Conservation (phyloP, 2,113 vertebrate species). For the Stigmatopora argus region DNA sequence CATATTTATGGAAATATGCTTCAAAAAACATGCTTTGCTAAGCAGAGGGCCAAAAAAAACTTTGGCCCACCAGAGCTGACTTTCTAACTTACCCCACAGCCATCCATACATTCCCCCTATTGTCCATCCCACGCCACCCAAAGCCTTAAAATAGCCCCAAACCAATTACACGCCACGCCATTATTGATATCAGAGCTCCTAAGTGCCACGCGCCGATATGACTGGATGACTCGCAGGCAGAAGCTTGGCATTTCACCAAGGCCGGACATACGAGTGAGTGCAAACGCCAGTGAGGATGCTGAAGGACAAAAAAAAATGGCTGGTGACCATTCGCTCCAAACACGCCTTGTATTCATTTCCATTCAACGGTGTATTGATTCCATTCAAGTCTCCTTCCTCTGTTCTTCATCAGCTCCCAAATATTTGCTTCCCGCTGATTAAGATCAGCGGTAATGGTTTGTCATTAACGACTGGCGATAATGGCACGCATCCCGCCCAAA, state of each 20-base stretch:
- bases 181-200: conserved; percentile 46
- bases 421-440: not conserved
- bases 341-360: not conserved
- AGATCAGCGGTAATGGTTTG: conserved; percentile 26
- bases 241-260: conserved; percentile 3
- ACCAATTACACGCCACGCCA: conserved; percentile 32
- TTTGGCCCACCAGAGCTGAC: conserved; percentile 11
- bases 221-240: conserved; percentile 27
- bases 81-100: conserved; percentile 44
- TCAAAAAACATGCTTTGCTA: not conserved
- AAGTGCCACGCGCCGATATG: conserved; percentile 30
- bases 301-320: not conserved
- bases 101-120: conserved; percentile 49
- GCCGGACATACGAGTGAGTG: not conserved
- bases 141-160: conserved; percentile 58
- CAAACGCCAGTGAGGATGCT: not conserved
- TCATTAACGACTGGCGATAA: conserved; percentile 36
- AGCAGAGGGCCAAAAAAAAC: not conserved
- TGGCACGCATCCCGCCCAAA: conserved; percentile 40
- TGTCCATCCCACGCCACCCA: conserved; percentile 50
- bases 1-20: not conserved
- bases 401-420: not conserved
- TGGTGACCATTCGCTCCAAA: not conserved
- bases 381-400: not conserved
- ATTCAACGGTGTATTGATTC: not conserved